A percentile compares a stretch with the other conserved stretches of the same genome.
Evolutionary conservation across 2,888 invertebrate species (phyloP).

Genomic region (Chaetogeoica ovagalla): DNA sequence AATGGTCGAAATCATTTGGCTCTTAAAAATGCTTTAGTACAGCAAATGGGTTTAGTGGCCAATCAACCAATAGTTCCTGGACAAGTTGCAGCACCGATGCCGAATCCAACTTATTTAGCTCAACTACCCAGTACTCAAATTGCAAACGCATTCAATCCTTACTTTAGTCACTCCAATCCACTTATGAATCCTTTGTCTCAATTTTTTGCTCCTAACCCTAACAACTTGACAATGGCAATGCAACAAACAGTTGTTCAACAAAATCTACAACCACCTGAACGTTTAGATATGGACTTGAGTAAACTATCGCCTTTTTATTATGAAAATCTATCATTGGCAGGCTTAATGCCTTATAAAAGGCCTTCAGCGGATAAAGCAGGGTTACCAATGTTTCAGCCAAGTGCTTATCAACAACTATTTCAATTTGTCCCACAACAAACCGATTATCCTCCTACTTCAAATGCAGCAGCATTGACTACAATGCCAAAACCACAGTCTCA

Average conservation of each 20-base stretch:
- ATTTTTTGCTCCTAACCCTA: constrained; percentile 86
- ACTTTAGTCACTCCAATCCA: constrained; percentile 78
- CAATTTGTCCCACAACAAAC: constrained; percentile 79
- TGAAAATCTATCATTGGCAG: constrained; percentile 94
- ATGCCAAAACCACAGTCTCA: constrained; percentile 45
- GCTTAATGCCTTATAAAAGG: constrained; percentile 94
- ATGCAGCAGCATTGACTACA: constrained; percentile 36
- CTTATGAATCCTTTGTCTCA: constrained; percentile 54
- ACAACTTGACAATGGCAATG: constrained; percentile 78
- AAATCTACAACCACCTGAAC: constrained; percentile 92
- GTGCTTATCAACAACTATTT: constrained; percentile 87
- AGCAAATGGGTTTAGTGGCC: constrained; percentile 91
- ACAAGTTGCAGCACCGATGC: constrained; percentile 79
- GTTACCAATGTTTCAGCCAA: constrained; percentile 91
- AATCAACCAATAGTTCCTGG: constrained; percentile 84
- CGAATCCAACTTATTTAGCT: constrained; percentile 46
- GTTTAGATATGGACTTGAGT: constrained; percentile 97
- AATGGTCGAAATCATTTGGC: constrained; percentile 99
- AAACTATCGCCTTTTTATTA: constrained; percentile 94
- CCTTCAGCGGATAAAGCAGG: constrained; percentile 96
- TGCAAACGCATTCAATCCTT: constrained; percentile 87
- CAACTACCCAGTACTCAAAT: constrained; percentile 66
- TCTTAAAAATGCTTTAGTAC: constrained; percentile 96
- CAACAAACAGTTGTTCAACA: constrained; percentile 82
- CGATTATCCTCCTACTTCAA: constrained; percentile 39